These are phyloP conservation scores for Drosophila tani DNA, from an alignment of 1,140 invertebrate genomes.

Conservation along the genomic window DNA sequence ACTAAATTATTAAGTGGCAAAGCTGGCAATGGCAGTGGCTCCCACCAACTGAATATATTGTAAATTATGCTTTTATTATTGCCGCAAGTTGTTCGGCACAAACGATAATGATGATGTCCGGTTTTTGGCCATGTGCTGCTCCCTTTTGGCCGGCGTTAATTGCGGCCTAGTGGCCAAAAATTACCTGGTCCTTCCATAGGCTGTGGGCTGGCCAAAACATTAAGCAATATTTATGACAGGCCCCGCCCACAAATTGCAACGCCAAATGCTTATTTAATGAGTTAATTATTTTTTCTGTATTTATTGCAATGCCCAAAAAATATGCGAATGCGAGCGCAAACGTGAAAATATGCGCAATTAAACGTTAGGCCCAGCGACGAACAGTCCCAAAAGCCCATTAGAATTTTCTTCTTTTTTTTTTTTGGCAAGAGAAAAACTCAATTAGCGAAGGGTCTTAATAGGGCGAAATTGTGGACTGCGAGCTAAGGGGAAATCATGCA, in stretches of 20 bases:
- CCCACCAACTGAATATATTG: conserved; percentile 55
- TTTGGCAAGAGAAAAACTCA: conserved; percentile 40
- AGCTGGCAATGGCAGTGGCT: conserved; percentile 7
- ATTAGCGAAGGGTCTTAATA: conserved; percentile 47
- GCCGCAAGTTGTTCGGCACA: conserved; percentile 69
- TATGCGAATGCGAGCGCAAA: conserved; percentile 56
- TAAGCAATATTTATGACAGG: conserved; percentile 79
- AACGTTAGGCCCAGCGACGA: conserved; percentile 39
- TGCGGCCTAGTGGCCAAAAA: conserved; percentile 72
- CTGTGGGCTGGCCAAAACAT: conserved; percentile 38
- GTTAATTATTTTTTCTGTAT: conserved; percentile 83
- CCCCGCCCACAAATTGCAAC: conserved; percentile 62
- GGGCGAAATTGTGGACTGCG: background rate
- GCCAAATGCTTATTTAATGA: conserved; percentile 83
- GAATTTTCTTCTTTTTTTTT: conserved; percentile 35
- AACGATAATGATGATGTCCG: conserved; percentile 76
- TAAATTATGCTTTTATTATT: conserved; percentile 82
- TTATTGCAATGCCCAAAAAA: conserved; percentile 69
- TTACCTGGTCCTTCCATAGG: conserved; percentile 52
- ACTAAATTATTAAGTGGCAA: conserved; percentile 76
- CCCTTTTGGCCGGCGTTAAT: conserved; percentile 57
- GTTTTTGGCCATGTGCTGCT: conserved; percentile 53
- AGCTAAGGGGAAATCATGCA: conserved; percentile 13
- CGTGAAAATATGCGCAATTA: conserved; percentile 76
- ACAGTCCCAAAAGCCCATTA: conserved; percentile 45